Evolutionary conservation across 1,140 invertebrate genomes (phyloP), one percentile per base, ranked within the genome.

Genomic region (Arctopsyche grandis): DNA sequence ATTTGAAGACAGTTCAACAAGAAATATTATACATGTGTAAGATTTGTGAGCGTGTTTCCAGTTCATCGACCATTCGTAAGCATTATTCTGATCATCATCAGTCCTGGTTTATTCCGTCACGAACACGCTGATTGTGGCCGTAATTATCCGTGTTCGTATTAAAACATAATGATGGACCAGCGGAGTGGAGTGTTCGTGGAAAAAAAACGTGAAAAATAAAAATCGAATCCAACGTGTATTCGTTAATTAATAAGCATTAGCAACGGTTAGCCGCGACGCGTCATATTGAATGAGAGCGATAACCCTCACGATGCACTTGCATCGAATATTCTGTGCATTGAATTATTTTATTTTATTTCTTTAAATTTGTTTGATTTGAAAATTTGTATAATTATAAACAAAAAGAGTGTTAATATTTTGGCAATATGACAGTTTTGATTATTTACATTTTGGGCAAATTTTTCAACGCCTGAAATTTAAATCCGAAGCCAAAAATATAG

Each of bases 231-330:
- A n/a, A 9, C 78, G 26, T 74, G 78, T 63, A 75, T 74, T 79
- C 71, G 66, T 79, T 79, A 79, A 79, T 79, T 79, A 79, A 79
- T 79, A 79, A 79, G 78, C 73, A 75, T 79, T 79, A 79, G 78
- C 78, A 75, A 75, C 48, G 78, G 78, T 79, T 73, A 79, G 73
- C 66, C 77, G 56, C 77, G 77, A 79, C 77, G 73, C 52, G 46
- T 79, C 29, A 38, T 38, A 38, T 38, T 73, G 9, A 71, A 71
- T 73, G 38, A 29, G n/a, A 22, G 26, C 44, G 21, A 9, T 70
- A 58, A 69, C 76, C 21, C 58, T 9, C 24, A 22, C 1, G 21
- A 14, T 21, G 73, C 43, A 58, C 12, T 19, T 16, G 10, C 5
- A 10, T 21, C 52, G 10, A 56, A 16, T n/a, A 16, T 56, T 56